Evolutionary conservation across 2,888 invertebrate species (phyloP).

Genomic region (Polymixis flavicincta): DNA sequence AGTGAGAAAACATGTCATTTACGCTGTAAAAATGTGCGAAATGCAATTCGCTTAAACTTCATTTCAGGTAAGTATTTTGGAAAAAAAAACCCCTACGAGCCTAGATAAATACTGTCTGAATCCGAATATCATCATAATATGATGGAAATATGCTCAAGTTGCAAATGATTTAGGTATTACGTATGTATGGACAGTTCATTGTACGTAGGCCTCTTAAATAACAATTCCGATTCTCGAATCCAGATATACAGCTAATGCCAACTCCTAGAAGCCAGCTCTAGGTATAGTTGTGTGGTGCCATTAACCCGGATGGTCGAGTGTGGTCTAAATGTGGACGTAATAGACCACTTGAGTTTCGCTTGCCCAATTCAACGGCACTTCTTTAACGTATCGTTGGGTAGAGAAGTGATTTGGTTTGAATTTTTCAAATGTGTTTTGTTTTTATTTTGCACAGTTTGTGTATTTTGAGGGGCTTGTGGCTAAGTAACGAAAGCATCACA

Average conservation of each 20-base stretch:
- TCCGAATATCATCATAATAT: too few species aligned
- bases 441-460: background rate
- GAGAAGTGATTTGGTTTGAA: slow-evolving; percentile 64
- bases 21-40: too few species aligned
- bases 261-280: slow-evolving; percentile 49
- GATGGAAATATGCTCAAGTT: too few species aligned
- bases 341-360: slow-evolving; percentile 89
- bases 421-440: slow-evolving; percentile 27
- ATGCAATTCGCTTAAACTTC: too few species aligned
- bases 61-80: too few species aligned
- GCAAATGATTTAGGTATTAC: too few species aligned
- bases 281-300: slow-evolving; percentile 74
- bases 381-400: slow-evolving; percentile 75
- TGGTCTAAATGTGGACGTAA: slow-evolving; percentile 86
- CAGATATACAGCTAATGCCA: slow-evolving; percentile 37
- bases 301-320: slow-evolving; percentile 87
- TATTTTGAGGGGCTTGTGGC: background rate
- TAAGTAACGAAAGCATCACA: too few species aligned
- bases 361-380: slow-evolving; percentile 86
- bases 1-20: too few species aligned
- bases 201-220: too few species aligned
- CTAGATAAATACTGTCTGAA: too few species aligned
- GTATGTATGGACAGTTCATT: too few species aligned
- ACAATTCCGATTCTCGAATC: slow-evolving; percentile 4
- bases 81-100: too few species aligned